These are phyloP conservation scores for Hedychridium roseum DNA, from an alignment of 2,888 invertebrate genomes.

Conservation along the genomic window DNA sequence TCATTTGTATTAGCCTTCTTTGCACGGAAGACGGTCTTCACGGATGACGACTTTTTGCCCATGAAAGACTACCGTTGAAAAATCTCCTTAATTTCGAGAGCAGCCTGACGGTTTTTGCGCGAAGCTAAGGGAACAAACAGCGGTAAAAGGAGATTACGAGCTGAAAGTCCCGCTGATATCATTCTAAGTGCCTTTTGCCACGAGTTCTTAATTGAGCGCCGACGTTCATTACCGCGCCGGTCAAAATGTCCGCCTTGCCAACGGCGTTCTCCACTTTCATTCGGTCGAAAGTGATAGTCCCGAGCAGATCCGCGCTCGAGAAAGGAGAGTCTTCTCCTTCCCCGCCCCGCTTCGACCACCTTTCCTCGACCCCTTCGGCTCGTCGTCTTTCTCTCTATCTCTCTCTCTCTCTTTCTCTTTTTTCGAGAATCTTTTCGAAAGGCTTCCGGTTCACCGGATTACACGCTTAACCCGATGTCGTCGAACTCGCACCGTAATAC, in stretches of 20 bases:
- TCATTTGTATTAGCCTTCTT: too few species aligned
- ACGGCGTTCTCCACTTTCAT: slow-evolving; percentile 56
- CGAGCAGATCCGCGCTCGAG: slow-evolving; percentile 53
- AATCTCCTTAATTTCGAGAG: too few species aligned
- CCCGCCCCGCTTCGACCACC: slow-evolving; percentile 17
- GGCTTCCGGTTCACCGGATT: slow-evolving; percentile 25
- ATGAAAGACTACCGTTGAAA: too few species aligned
- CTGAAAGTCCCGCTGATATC: too few species aligned
- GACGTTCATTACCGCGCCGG: slow-evolving; percentile 2
- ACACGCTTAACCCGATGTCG: too few species aligned
- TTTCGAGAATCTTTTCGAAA: slow-evolving; percentile 22
- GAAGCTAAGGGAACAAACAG: too few species aligned
- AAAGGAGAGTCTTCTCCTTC: slow-evolving; percentile 54
- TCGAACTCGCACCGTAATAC: too few species aligned
- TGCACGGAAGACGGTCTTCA: too few species aligned
- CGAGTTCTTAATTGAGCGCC: not conserved
- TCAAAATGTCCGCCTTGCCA: slow-evolving; percentile 21
- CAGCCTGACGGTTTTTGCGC: too few species aligned
- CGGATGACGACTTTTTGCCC: too few species aligned
- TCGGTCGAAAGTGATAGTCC: slow-evolving; percentile 62
- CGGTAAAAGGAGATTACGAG: too few species aligned
- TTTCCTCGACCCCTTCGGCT: slow-evolving; percentile 25
- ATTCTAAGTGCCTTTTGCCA: too few species aligned
- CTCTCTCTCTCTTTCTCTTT: slow-evolving; percentile 6
- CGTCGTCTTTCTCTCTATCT: slow-evolving; percentile 20